Base-by-base conservation (phyloP, 2,888 invertebrate genomes). In the Pollenia amentaria region DNA sequence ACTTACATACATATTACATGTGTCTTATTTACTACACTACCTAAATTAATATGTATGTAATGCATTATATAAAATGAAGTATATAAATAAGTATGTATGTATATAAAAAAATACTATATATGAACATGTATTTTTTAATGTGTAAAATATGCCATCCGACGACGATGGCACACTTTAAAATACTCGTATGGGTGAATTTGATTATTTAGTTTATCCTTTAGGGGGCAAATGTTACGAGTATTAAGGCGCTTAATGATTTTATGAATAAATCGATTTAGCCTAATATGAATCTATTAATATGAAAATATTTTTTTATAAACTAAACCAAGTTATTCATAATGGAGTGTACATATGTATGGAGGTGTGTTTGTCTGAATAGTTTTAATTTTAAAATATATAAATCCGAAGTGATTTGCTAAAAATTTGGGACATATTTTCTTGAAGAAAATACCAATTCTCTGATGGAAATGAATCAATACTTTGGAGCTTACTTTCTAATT, bases 271-370 rank as follows among this genome's bases (percentile, higher is more conserved):
- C 92, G 92, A 92, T 92, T 91, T 89, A 92, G 91, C 90, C 89
- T 89, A 89, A 70, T 64, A 77, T 16, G 44, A 29, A 29, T 53
- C 6, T 57, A 18, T 29, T 44, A 8, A 2, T 29, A 9, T 12
- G 55, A 9, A 55, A 18, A 16, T n/a, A 51, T 73, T 53, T 42
- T 60, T n/a, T 57, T 53, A 76, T 90, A 92, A 90, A 89, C 91
- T 89, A 90, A 91, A 92, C 91, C 92, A 92, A 92, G 92, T 90
- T 89, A 90, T 90, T 91, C 92, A 92, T 92, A 92, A 86, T 57
- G 18, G 18, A 48, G 14, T 21, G 73, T 75, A 21, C 14, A 12
- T 57, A 6, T n/a, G 51, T 65, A n/a, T 55, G 21, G 21, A 10
- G n/a, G 2, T 64, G 64, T 83, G 69, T 57, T 55, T 40, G 21